These are phyloP conservation scores for Mus minutoides DNA, from an alignment of 2,797 vertebrate species.

Conservation along the genomic window DNA sequence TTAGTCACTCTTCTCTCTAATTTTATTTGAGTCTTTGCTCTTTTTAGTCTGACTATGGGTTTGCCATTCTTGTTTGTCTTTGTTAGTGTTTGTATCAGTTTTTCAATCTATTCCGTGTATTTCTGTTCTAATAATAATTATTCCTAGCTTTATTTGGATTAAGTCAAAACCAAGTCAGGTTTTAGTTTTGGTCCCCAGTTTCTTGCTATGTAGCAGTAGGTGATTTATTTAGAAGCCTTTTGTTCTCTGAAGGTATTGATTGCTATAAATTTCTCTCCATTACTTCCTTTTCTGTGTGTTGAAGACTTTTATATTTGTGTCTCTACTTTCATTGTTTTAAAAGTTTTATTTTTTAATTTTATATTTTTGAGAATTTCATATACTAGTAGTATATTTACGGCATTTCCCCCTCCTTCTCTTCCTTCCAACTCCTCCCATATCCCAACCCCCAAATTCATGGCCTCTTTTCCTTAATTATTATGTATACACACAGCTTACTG, in stretches of 20 bases:
- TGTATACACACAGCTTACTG: background rate
- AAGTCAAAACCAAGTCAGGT: no score
- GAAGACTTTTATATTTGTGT: background rate
- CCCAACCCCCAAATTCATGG: background rate
- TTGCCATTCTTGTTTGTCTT: background rate
- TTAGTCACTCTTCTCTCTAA: background rate
- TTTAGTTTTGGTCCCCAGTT: background rate
- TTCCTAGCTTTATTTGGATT: background rate
- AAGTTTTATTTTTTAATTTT: background rate
- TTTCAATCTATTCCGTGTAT: background rate
- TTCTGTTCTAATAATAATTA: background rate
- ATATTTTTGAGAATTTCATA: background rate
- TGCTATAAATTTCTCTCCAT: background rate
- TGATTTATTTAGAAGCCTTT: background rate
- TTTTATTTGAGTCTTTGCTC: background rate
- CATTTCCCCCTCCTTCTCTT: background rate
- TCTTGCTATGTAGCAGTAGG: background rate
- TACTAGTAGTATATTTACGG: background rate
- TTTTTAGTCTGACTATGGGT: background rate
- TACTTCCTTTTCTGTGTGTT: background rate
- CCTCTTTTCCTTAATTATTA: background rate
- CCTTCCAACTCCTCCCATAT: background rate
- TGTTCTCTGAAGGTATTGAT: background rate
- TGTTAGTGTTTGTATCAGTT: background rate
- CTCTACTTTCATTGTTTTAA: background rate